Evolutionary conservation across 2,888 invertebrate genomes (phyloP).

Genomic region (Scaptomyza cyrtandrae): DNA sequence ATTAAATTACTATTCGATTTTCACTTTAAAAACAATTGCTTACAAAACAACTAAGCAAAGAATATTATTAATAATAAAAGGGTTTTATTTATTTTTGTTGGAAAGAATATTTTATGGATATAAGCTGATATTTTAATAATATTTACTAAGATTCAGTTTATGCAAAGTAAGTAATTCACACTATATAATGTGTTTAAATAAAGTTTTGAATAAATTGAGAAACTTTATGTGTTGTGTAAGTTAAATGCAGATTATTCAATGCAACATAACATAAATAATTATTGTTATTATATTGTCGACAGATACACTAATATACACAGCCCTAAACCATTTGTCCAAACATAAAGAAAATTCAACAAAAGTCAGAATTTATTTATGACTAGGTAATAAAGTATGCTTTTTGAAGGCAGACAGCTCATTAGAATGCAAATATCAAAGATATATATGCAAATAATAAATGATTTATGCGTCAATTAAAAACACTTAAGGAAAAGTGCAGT

Average conservation of each 20-base stretch:
- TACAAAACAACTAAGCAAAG: too few relatives aligned
- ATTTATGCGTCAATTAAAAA: neutral
- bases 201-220: neutral
- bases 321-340: neutral
- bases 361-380: neutral
- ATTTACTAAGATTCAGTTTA: too few relatives aligned
- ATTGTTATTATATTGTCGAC: neutral
- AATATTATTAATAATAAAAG: too few relatives aligned
- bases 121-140: too few relatives aligned
- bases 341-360: neutral
- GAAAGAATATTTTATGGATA: too few relatives aligned
- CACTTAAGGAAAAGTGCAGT: neutral
- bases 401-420: neutral
- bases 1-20: too few relatives aligned
- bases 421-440: neutral
- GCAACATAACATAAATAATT: neutral
- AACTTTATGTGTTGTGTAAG: neutral
- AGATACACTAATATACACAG: neutral
- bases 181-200: too few relatives aligned
- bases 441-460: constrained; percentile 1
- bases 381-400: neutral
- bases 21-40: too few relatives aligned
- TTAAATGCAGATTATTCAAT: neutral
- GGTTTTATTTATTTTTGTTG: too few relatives aligned
- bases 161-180: too few relatives aligned